Percentiles rank a stretch among this genome's conserved stretches.
Evolutionary conservation across 1,140 invertebrate genomes (phyloP).

Genomic region (Drosophila novamexicana): DNA sequence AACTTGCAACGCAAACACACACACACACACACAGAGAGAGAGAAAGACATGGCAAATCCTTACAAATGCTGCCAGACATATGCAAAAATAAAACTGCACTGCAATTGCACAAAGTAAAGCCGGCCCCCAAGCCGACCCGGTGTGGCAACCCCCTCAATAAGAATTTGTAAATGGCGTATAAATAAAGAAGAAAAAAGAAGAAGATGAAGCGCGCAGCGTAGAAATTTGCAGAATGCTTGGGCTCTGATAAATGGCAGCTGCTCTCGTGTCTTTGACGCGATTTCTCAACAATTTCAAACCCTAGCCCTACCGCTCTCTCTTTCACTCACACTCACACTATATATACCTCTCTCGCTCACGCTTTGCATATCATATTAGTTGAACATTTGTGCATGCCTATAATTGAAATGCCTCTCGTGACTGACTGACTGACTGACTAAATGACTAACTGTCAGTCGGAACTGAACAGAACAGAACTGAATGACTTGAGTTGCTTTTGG

Average conservation of each 20-base stretch:
- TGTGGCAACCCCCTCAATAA: background rate
- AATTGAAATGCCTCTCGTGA: constrained; percentile 66
- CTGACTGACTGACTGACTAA: constrained; percentile 14
- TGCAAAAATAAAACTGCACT: constrained; percentile 57
- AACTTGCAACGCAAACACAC: constrained; percentile 59
- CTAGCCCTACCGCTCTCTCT: background rate
- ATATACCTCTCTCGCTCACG: constrained; percentile 1
- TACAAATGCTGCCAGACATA: constrained; percentile 78
- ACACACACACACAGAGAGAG: constrained; percentile 18
- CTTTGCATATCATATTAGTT: constrained; percentile 71
- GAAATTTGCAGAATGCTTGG: constrained; percentile 53
- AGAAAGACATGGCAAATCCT: constrained; percentile 60
- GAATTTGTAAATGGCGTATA: constrained; percentile 50
- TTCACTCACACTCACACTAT: background rate
- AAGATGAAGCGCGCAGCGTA: constrained; percentile 19
- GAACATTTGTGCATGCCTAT: constrained; percentile 62
- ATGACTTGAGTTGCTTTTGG: constrained; percentile 57
- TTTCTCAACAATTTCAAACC: constrained; percentile 2
- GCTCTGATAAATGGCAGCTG: constrained; percentile 63
- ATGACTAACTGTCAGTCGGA: constrained; percentile 1
- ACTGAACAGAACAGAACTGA: constrained; percentile 6
- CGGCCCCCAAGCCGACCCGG: background rate
- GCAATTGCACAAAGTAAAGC: constrained; percentile 47
- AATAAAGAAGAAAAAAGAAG: constrained; percentile 32
- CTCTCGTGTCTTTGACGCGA: constrained; percentile 41